A percentile compares a stretch with the other conserved stretches of the same genome.
Evolutionary conservation across 2,113 vertebrate species (phyloP).

Genomic region (Panurus biarmicus): DNA sequence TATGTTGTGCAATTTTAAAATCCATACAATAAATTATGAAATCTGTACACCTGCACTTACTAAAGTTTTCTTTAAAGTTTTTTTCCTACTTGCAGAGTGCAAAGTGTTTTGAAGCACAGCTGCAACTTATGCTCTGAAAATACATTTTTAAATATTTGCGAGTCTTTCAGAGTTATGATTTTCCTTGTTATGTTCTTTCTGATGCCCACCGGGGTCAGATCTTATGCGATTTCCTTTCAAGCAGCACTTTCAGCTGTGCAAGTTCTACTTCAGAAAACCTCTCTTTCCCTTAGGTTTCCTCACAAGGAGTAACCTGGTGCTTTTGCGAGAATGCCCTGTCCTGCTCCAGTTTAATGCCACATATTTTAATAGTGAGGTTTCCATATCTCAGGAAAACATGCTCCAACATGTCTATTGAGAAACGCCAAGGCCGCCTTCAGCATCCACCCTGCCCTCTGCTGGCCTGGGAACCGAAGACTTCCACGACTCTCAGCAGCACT

Average conservation of each 20-base stretch:
- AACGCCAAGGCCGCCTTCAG: background rate
- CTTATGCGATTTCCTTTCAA: no score
- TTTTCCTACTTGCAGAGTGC: background rate
- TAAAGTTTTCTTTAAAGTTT: background rate
- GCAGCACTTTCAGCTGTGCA: no score
- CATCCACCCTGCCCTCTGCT: constrained; percentile 70
- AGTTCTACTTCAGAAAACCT: no score
- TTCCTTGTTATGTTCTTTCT: background rate
- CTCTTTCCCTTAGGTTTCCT: no score
- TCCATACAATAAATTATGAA: background rate
- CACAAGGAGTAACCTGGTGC: background rate
- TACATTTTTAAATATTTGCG: background rate
- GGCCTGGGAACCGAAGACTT: background rate
- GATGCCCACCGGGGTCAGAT: background rate
- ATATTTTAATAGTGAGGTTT: constrained; percentile 29
- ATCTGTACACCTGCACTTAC: background rate
- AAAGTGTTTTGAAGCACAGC: background rate
- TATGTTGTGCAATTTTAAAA: background rate
- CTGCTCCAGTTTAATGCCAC: background rate
- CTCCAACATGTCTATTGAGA: constrained; percentile 68
- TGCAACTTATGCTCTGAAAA: background rate
- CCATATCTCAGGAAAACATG: constrained; percentile 63
- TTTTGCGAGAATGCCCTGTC: background rate
- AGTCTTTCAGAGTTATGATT: background rate
- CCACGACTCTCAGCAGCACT: fast-evolving